Conservation (phyloP, 2,113 vertebrate species). For the Dasyornis broadbenti region DNA sequence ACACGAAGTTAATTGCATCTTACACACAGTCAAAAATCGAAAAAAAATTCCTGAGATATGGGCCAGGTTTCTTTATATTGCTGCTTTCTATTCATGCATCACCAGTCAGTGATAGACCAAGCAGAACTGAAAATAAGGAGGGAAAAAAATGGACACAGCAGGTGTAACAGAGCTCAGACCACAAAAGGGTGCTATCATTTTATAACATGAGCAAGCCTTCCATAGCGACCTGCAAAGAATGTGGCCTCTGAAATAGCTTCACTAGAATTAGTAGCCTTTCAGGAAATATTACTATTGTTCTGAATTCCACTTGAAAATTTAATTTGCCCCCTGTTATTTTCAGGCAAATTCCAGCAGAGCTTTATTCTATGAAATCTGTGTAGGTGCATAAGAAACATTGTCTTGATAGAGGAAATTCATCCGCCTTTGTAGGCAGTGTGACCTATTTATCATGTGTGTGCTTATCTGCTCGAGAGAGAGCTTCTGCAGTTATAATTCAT, state of each 20-base stretch:
- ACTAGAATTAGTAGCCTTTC: constrained; percentile 65
- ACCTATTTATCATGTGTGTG: background rate
- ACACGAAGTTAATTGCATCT: constrained; percentile 59
- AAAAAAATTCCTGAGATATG: background rate
- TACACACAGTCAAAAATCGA: background rate
- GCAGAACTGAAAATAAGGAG: constrained; percentile 49
- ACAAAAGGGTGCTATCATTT: constrained; percentile 68
- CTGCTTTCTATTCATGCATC: constrained; percentile 53
- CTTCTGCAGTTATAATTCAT: background rate
- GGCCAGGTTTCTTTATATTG: constrained; percentile 38
- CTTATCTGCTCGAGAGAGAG: background rate
- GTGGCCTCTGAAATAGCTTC: constrained; percentile 60
- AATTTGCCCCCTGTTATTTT: constrained; percentile 72
- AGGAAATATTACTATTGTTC: constrained; percentile 70
- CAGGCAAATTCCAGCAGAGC: constrained; percentile 62
- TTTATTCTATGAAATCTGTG: constrained; percentile 41
- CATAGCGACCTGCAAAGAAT: constrained; percentile 69
- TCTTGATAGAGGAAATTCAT: background rate
- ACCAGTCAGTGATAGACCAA: constrained; percentile 33
- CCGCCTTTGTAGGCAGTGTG: background rate
- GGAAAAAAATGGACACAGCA: constrained; percentile 49
- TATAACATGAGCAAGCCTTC: constrained; percentile 61
- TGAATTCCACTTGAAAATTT: constrained; percentile 68
- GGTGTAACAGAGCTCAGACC: constrained; percentile 46
- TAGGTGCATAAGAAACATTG: background rate